phyloP scores from a whole-genome alignment of 2,797 vertebrate species.

The Cossypha polioptera region DNA sequence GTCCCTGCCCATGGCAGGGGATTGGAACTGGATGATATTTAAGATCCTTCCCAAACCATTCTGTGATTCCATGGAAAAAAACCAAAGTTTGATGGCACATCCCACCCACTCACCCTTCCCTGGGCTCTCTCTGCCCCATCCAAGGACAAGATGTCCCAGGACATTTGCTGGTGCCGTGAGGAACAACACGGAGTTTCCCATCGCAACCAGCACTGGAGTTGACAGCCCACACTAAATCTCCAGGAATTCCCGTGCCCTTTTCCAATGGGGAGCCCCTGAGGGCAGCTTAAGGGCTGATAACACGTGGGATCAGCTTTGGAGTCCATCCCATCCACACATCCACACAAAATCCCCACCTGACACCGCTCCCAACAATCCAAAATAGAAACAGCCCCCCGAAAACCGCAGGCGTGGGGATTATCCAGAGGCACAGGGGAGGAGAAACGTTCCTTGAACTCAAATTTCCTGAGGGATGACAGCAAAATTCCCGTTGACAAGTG shows the following conservation, averaged over 20 bases:
- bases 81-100: rapidly evolving
- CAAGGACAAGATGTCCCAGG: background rate
- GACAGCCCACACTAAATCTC: background rate
- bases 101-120: background rate
- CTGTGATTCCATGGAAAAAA: background rate
- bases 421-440: background rate
- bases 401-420: background rate
- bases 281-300: background rate
- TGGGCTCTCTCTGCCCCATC: background rate
- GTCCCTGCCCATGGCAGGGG: background rate
- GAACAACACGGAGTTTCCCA: background rate
- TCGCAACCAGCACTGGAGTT: rapidly evolving
- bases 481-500: background rate
- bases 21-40: background rate
- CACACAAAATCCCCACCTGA: background rate
- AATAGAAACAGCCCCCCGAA: background rate
- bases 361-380: background rate
- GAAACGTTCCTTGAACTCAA: background rate
- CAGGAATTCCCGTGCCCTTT: background rate
- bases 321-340: rapidly evolving
- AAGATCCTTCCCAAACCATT: background rate
- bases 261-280: background rate
- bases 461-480: background rate
- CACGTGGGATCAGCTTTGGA: background rate
- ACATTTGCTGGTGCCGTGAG: rapidly evolving